Conservation (phyloP, 2,113 vertebrate species). For the Ceratotherium simum region DNA sequence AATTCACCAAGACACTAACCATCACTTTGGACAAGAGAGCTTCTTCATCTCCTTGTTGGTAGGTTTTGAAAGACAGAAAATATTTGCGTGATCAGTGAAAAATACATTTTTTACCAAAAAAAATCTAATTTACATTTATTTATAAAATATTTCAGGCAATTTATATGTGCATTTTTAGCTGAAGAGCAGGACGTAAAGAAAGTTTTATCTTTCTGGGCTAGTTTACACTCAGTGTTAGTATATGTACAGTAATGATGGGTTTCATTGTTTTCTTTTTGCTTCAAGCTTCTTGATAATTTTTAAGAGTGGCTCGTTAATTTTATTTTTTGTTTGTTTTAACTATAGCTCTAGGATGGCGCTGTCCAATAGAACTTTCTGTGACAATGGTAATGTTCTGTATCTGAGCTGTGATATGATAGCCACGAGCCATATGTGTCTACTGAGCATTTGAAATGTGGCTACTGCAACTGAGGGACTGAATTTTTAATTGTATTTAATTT, state of each 20-base stretch:
- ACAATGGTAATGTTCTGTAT: accelerated
- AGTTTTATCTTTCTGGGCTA: neutral
- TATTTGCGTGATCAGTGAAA: neutral
- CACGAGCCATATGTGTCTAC: neutral
- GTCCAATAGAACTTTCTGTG: neutral
- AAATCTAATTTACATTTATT: neutral
- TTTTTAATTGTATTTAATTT: neutral
- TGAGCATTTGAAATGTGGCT: neutral
- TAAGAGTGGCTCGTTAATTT: neutral
- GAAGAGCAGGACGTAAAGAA: neutral
- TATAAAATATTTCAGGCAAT: neutral
- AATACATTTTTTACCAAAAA: neutral
- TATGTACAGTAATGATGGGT: neutral
- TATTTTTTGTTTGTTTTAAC: neutral
- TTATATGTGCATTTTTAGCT: neutral
- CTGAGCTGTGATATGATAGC: neutral
- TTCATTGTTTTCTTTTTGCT: neutral
- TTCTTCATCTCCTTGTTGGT: neutral
- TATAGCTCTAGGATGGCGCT: too few species aligned
- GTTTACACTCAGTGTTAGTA: too few species aligned
- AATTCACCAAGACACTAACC: neutral
- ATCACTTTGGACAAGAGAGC: neutral
- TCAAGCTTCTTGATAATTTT: neutral
- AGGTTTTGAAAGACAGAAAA: neutral
- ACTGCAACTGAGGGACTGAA: neutral